Evolutionary conservation across 2,888 invertebrate genomes (phyloP).

Genomic region (Drosophila anomalata): DNA sequence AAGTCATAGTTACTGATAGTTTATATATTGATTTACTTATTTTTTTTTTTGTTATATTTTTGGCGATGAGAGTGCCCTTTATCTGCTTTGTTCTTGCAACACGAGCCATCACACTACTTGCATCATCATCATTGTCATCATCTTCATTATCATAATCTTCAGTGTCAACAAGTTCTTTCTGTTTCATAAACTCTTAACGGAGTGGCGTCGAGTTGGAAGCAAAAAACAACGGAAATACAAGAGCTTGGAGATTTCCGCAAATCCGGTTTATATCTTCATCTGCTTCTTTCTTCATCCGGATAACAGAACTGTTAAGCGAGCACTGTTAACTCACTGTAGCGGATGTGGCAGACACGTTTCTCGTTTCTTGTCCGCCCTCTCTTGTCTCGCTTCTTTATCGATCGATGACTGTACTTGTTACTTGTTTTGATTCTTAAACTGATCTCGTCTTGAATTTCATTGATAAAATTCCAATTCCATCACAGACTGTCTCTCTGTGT

Average conservation of each 20-base stretch:
- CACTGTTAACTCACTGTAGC: constrained; percentile 8
- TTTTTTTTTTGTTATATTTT: too few relatives aligned
- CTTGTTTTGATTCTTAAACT: background rate
- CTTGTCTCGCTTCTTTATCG: background rate
- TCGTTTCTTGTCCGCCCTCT: background rate
- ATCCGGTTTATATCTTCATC: constrained; percentile 55
- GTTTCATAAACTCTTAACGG: constrained; percentile 2
- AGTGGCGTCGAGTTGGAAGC: background rate
- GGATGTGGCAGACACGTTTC: constrained; percentile 14
- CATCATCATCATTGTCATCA: background rate
- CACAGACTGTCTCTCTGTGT: background rate
- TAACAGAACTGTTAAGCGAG: constrained; percentile 2
- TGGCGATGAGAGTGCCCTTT: too few relatives aligned
- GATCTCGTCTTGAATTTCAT: constrained; percentile 1
- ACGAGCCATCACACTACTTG: constrained; percentile 1
- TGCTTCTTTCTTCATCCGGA: background rate
- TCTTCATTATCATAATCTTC: background rate
- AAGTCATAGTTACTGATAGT: too few relatives aligned
- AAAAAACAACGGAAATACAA: constrained; percentile 43
- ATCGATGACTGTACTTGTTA: constrained; percentile 11
- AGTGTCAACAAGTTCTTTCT: constrained; percentile 5
- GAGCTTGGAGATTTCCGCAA: constrained; percentile 41
- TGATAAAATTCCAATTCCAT: constrained; percentile 4
- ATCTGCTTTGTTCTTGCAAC: background rate
- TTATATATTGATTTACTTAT: too few relatives aligned